A percentile compares a stretch with the other conserved stretches of the same genome.
phyloP scores from a whole-genome alignment of 2,113 vertebrate genomes.

The Vulpes lagopus region DNA sequence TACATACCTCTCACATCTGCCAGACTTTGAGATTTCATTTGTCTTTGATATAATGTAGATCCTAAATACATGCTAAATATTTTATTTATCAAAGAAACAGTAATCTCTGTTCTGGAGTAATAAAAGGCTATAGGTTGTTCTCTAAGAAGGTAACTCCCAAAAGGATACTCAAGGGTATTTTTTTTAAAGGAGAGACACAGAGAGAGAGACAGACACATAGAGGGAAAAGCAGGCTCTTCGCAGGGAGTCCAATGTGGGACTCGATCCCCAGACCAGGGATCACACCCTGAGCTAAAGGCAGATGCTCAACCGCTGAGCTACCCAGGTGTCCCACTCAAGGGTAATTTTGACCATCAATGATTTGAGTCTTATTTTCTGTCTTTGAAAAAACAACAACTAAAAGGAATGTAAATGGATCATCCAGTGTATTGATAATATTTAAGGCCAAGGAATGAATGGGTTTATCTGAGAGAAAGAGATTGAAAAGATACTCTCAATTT shows the following conservation, averaged over 20 bases:
- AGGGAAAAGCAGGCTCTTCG: too few relatives aligned
- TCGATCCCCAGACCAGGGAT: too few relatives aligned
- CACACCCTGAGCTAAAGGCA: too few relatives aligned
- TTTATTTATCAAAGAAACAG: conserved; percentile 39
- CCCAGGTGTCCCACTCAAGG: not conserved
- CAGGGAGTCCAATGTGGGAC: too few relatives aligned
- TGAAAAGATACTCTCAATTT: not conserved
- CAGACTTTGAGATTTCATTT: not conserved
- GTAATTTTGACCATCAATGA: not conserved
- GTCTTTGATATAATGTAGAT: not conserved
- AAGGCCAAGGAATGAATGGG: not conserved
- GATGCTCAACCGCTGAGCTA: too few relatives aligned
- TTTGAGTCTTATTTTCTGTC: not conserved
- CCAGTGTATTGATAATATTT: not conserved
- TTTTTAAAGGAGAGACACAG: too few relatives aligned
- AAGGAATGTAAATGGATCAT: not conserved
- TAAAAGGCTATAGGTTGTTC: not conserved
- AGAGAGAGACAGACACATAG: too few relatives aligned
- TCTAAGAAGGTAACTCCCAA: not conserved
- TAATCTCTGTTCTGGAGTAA: not conserved
- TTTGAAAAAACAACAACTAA: not conserved
- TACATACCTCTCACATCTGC: not conserved
- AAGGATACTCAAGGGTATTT: not conserved
- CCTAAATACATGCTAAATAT: not conserved
- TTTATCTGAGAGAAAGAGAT: not conserved